phyloP scores from a whole-genome alignment of 2,113 vertebrate species.

The Numida meleagris region DNA sequence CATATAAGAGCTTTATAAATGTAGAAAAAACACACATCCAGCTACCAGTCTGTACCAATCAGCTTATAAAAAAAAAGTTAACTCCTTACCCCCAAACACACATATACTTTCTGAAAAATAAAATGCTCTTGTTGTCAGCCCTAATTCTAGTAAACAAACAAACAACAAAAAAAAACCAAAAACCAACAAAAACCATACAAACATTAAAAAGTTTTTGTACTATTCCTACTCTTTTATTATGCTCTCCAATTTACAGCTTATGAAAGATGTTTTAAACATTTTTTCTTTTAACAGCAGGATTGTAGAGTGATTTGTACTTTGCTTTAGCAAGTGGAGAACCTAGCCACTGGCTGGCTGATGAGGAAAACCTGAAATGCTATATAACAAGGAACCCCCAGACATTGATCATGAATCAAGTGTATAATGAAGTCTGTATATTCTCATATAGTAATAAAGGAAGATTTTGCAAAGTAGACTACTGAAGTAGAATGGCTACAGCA shows the following conservation, averaged over 20 bases:
- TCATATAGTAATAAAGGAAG: background rate
- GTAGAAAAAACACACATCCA: background rate
- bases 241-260: background rate
- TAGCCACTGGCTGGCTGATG: background rate
- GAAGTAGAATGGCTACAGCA: background rate
- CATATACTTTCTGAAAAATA: background rate
- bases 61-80: background rate
- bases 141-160: background rate
- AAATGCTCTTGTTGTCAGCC: background rate
- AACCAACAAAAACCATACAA: background rate
- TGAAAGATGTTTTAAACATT: background rate
- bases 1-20: background rate
- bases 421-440: constrained; percentile 11
- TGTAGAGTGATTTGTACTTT: background rate
- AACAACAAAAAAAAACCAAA: background rate
- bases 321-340: background rate
- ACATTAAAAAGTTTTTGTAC: background rate
- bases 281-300: background rate
- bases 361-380: background rate
- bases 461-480: background rate
- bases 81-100: background rate
- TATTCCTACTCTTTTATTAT: background rate
- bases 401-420: background rate
- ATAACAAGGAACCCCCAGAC: background rate
- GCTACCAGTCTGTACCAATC: background rate